Base-by-base conservation (phyloP, 2,888 invertebrate genomes). In the Gortyna flavago region DNA sequence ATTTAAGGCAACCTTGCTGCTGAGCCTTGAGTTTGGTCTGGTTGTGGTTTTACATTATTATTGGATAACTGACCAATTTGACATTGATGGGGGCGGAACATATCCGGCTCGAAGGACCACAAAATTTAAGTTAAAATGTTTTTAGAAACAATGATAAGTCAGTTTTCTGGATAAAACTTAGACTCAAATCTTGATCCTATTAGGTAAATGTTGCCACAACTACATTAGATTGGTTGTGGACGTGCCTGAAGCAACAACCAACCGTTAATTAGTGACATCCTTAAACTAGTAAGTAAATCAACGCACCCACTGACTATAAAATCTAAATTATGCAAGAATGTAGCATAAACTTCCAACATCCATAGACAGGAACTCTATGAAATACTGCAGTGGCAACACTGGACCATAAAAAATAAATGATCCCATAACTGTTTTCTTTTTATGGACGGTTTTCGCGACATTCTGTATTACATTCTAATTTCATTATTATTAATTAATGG, bases 271-370 rank as follows among this genome's bases (percentile, higher is more conserved):
- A 70, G 65, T 48, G 57, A 67, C 77, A 82, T 81, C 81, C 83
- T 69, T 8, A 59, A 65, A 57, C 16, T 59, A 71, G 79, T 35
- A 69, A 69, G 59, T 61, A 80, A 70, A 69, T 80, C 75, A 75
- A 66, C 75, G 51, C 66, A n/a, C 68, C 51, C 51, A 70, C 16
- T 5, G 57, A 61, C 57, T 72, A 73, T 74, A 68, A 70, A 72
- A 79, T 41, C 32, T 54, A 64, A 75, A 72, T 70, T 83, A 80
- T 83, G 72, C 80, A 83, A 62, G 62, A 79, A 83, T 70, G 51
- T 79, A 44, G 25, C 38, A 75, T 35, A 72, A 57, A 61, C 25
- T 70, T 54, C 13, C n/a, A 73, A 77, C 29, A 62, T 48, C 54
- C 64, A 65, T 54, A 57, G 16, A 72, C 51, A 21, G 35, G 74